Evolutionary conservation across 1,140 invertebrate genomes (phyloP).

Genomic region (Megalopta genalis): DNA sequence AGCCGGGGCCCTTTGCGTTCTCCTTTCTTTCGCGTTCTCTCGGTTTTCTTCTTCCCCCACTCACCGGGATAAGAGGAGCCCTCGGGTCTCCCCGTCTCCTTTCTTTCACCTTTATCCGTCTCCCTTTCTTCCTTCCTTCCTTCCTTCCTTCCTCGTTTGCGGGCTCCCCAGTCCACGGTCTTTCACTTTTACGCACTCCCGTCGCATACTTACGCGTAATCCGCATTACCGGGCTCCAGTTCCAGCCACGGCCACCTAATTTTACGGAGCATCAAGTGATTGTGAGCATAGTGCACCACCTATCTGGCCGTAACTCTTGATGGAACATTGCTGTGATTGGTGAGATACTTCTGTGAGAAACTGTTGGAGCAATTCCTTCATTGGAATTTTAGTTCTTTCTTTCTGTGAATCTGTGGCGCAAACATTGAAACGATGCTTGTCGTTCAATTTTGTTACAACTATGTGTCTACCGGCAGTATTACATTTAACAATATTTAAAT

Average conservation of each 20-base stretch:
- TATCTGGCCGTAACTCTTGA: constrained; percentile 27
- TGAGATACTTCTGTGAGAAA: too few species aligned
- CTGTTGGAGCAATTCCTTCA: too few species aligned
- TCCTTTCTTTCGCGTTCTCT: constrained; percentile 16
- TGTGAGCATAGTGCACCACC: constrained; percentile 47
- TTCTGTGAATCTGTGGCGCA: too few species aligned
- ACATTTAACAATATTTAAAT: too few species aligned
- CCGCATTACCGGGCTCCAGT: constrained; percentile 49
- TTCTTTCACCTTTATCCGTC: constrained; percentile 16
- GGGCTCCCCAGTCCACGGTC: not conserved
- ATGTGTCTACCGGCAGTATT: too few species aligned
- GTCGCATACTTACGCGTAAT: constrained; percentile 40
- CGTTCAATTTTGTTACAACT: too few species aligned
- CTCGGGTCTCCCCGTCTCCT: not conserved
- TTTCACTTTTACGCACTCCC: constrained; percentile 20
- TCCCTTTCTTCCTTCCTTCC: not conserved
- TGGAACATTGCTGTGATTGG: too few species aligned
- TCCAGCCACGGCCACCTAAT: constrained; percentile 47
- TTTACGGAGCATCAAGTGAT: constrained; percentile 50
- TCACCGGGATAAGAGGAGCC: too few species aligned
- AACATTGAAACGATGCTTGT: too few species aligned
- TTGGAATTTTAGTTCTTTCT: too few species aligned
- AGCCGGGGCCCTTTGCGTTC: constrained; percentile 15
- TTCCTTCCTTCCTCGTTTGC: not conserved
- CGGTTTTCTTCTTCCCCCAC: constrained; percentile 4